These are phyloP conservation scores for Nesogale talazaci DNA, from an alignment of 2,113 vertebrate species.

Conservation along the genomic window DNA sequence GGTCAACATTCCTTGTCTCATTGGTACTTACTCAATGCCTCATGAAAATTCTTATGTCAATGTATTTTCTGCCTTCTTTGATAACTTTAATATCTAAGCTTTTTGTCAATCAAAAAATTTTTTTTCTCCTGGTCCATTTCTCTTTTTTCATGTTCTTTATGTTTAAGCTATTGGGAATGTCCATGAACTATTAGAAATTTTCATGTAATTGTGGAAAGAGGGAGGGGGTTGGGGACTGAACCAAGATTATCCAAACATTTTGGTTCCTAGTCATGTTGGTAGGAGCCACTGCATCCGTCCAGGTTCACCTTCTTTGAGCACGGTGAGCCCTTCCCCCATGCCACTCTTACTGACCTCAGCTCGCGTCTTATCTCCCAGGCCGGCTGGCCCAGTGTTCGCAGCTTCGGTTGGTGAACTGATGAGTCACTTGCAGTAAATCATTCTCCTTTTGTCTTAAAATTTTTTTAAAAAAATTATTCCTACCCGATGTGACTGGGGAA, in stretches of 20 bases:
- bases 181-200: not conserved
- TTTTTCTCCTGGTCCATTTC: not conserved
- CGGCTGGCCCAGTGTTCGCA: constrained; percentile 32
- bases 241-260: constrained; percentile 15
- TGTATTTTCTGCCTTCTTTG: not conserved
- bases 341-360: constrained; percentile 10
- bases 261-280: not conserved
- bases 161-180: not conserved
- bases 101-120: not conserved
- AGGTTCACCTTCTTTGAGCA: not conserved
- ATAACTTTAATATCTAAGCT: constrained; percentile 28
- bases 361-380: constrained; percentile 31
- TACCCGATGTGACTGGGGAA: constrained; percentile 23
- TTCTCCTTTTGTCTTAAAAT: constrained; percentile 13
- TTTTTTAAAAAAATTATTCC: not conserved
- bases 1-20: not conserved
- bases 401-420: constrained; percentile 63
- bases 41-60: not conserved
- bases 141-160: not conserved
- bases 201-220: not conserved
- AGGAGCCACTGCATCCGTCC: constrained; percentile 7
- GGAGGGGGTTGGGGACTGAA: not conserved
- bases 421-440: constrained; percentile 70
- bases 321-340: not conserved
- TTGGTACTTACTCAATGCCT: not conserved